Percentiles rank a stretch among this genome's conserved stretches.
Conservation (phyloP, 2,113 vertebrate genomes). For the Pachyramphus minor region DNA sequence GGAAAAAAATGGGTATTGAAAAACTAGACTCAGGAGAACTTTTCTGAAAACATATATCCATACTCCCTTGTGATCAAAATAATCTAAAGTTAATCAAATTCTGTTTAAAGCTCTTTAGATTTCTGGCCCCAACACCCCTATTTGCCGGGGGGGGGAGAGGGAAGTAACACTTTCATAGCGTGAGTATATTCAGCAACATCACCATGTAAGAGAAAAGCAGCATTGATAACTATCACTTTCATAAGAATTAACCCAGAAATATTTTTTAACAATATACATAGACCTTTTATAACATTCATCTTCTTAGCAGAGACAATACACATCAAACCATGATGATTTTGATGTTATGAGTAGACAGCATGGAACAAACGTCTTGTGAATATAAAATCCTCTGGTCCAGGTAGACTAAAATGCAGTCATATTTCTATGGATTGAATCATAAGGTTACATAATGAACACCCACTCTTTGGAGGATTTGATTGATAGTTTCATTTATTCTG, state of each 20-base stretch:
- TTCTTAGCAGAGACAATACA: not conserved
- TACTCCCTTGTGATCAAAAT: not conserved
- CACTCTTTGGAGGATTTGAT: not conserved
- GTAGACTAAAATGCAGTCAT: not conserved
- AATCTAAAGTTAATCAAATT: not conserved
- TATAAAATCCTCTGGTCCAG: not conserved
- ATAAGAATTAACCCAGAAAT: not conserved
- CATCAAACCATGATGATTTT: not conserved
- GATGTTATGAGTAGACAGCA: rapidly evolving
- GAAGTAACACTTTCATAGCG: not conserved
- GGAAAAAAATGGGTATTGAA: not conserved
- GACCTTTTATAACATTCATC: not conserved
- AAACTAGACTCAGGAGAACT: rapidly evolving
- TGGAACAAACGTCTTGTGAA: not conserved
- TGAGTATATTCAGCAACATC: not conserved
- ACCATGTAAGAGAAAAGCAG: not conserved
- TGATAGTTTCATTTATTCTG: not conserved
- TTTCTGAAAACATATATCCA: not conserved
- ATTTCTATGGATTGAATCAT: not conserved
- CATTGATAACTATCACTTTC: not conserved
- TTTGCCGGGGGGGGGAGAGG: not conserved
- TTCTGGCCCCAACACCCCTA: rapidly evolving
- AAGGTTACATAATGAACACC: not conserved
- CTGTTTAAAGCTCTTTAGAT: not conserved
- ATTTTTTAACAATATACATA: not conserved